A percentile compares a stretch with the other conserved stretches of the same genome.
phyloP scores from a whole-genome alignment of 1,140 invertebrate genomes.

The Drosophila kikkawai region DNA sequence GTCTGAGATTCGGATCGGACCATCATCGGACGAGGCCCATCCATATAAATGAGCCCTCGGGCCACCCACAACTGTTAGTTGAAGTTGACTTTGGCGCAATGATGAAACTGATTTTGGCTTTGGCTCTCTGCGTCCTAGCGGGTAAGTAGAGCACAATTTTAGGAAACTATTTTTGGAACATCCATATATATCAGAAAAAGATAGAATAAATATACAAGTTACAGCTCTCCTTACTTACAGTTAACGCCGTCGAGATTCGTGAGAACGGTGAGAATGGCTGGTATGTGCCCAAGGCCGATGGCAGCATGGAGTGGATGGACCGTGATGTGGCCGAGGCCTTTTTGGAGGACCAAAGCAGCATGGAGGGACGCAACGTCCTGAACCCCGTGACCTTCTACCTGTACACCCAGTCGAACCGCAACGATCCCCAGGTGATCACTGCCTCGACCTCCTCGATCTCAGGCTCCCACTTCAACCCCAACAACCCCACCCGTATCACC shows the following conservation, averaged over 20 bases:
- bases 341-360: constrained; percentile 27
- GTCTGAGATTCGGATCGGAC: constrained; percentile 41
- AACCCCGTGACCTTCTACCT: constrained; percentile 79
- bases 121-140: constrained; percentile 60
- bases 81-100: constrained; percentile 37
- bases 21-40: constrained; percentile 25
- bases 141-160: constrained; percentile 46
- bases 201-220: background rate
- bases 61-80: constrained; percentile 39
- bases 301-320: constrained; percentile 66
- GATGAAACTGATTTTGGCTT: constrained; percentile 68
- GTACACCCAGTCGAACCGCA: constrained; percentile 67
- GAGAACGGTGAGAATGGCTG: constrained; percentile 74
- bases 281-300: constrained; percentile 72
- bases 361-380: constrained; percentile 39
- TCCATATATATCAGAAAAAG: background rate
- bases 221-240: constrained; percentile 6
- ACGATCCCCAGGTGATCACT: constrained; percentile 61
- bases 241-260: constrained; percentile 52
- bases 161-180: background rate
- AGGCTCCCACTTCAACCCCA: constrained; percentile 66
- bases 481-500: constrained; percentile 75
- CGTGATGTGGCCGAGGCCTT: constrained; percentile 63
- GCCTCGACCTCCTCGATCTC: constrained; percentile 49
- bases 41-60: constrained; percentile 50